phyloP scores from a whole-genome alignment of 1,140 invertebrate genomes.

The Campoletis sonorensis region DNA sequence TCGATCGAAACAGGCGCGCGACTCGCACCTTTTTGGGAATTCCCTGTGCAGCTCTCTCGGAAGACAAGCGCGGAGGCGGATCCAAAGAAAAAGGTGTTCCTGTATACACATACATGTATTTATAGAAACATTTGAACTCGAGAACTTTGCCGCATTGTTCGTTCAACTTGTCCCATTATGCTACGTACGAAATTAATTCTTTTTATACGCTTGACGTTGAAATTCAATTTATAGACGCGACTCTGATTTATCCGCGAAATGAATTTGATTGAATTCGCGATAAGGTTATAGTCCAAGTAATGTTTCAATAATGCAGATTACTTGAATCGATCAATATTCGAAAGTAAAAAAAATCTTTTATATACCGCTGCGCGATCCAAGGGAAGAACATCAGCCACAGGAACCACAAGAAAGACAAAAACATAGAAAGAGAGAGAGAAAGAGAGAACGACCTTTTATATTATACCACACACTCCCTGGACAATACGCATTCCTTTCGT shows the following conservation, averaged over 20 bases:
- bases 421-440: conserved; percentile 45
- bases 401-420: not conserved
- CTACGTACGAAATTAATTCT: not conserved
- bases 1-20: conserved; percentile 53
- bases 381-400: not conserved
- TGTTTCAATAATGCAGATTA: too few relatives aligned
- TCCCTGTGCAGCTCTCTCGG: not conserved
- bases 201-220: too few relatives aligned
- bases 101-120: not conserved
- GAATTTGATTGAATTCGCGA: not conserved
- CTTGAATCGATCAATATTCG: too few relatives aligned
- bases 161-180: not conserved
- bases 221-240: too few relatives aligned
- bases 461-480: conserved; percentile 47
- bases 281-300: too few relatives aligned
- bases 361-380: not conserved
- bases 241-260: not conserved
- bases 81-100: not conserved
- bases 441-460: conserved; percentile 43
- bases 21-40: conserved; percentile 62
- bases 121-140: not conserved
- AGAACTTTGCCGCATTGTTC: not conserved
- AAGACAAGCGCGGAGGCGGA: conserved; percentile 19
- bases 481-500: conserved; percentile 71
- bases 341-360: not conserved